Conservation (phyloP, 2,113 vertebrate species). For the Lepisosteus oculatus region DNA sequence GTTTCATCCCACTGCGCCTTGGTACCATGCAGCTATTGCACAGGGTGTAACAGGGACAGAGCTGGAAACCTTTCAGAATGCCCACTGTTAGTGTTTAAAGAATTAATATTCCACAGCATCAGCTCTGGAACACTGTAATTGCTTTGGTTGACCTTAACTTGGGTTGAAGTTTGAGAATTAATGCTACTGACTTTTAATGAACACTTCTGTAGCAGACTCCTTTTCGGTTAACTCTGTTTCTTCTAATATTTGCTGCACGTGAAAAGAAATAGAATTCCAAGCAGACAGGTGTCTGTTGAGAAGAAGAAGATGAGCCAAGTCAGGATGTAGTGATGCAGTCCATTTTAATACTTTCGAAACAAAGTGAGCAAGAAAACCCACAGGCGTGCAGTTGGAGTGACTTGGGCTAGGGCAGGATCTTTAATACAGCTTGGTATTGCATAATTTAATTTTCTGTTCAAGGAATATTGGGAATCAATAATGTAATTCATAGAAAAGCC, state of each 20-base stretch:
- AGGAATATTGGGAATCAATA: conserved; percentile 82
- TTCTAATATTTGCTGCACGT: background rate
- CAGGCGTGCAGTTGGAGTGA: conserved; percentile 9
- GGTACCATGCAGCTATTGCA: conserved; percentile 18
- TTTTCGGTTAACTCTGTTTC: conserved; percentile 7
- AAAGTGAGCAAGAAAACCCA: conserved; percentile 11
- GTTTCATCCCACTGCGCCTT: conserved; percentile 22
- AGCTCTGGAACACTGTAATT: background rate
- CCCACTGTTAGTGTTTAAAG: conserved; percentile 34
- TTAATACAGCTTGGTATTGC: conserved; percentile 49
- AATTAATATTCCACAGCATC: conserved; percentile 37
- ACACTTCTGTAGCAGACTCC: conserved; percentile 27
- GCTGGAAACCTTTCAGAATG: conserved; percentile 7
- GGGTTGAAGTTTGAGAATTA: conserved; percentile 1
- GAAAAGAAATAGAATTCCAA: conserved; percentile 5
- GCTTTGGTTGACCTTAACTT: conserved; percentile 10
- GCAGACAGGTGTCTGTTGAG: background rate
- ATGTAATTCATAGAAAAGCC: conserved; percentile 77
- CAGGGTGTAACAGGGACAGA: background rate
- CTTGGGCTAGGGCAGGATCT: conserved; percentile 31
- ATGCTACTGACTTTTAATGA: conserved; percentile 16
- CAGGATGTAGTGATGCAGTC: no score
- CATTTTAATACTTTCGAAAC: background rate
- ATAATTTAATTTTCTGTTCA: conserved; percentile 88
- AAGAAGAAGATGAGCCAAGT: background rate